Evolutionary conservation across 2,888 invertebrate genomes (phyloP).

Genomic region (Dicyrtoma fusca): DNA sequence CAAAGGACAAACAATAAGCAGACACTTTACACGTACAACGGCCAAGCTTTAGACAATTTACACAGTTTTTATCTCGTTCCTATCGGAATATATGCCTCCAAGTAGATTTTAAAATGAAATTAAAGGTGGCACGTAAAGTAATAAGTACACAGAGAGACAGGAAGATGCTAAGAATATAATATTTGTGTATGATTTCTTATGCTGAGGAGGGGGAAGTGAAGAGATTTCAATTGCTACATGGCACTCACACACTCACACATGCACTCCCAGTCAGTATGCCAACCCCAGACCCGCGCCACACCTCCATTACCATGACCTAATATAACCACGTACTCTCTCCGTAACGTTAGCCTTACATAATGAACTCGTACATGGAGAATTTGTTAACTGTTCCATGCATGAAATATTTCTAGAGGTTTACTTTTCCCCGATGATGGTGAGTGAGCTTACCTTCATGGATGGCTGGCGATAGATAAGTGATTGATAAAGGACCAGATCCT

Average conservation of each 20-base stretch:
- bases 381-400: slow-evolving; percentile 34
- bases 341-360: slow-evolving; percentile 5
- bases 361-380: slow-evolving; percentile 23
- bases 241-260: too few relatives aligned
- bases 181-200: too few relatives aligned
- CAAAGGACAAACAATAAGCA: too few relatives aligned
- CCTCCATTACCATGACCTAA: slow-evolving; percentile 33
- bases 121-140: too few relatives aligned
- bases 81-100: too few relatives aligned
- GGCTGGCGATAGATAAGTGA: slow-evolving; percentile 44
- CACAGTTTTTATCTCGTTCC: too few relatives aligned
- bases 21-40: too few relatives aligned
- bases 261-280: not conserved
- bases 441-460: slow-evolving; percentile 37
- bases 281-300: slow-evolving; percentile 15
- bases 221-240: slow-evolving; percentile 2
- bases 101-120: too few relatives aligned
- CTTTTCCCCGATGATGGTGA: slow-evolving; percentile 11
- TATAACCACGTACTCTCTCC: slow-evolving; percentile 22
- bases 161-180: too few relatives aligned
- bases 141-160: too few relatives aligned
- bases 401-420: slow-evolving; percentile 15
- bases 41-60: too few relatives aligned
- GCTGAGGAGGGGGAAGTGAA: not conserved
- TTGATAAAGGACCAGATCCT: slow-evolving; percentile 40